Conservation (phyloP, 2,113 vertebrate genomes). For the Oryzias javanicus region DNA sequence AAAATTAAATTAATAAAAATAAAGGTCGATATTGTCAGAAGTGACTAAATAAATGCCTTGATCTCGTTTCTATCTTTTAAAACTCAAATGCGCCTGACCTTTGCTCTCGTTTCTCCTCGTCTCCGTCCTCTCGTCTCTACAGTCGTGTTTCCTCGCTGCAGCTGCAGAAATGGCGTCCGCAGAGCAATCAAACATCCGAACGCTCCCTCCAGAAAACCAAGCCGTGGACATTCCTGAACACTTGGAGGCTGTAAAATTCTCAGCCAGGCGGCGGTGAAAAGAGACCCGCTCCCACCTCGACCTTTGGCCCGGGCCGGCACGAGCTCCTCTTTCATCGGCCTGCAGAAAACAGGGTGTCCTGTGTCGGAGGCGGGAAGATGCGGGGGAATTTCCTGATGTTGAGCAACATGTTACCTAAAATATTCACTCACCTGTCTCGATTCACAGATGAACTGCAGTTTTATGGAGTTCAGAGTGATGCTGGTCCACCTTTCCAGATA, state of each 20-base stretch:
- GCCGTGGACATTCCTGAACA: conserved; percentile 53
- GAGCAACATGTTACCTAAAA: not conserved
- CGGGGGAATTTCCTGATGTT: conserved; percentile 1
- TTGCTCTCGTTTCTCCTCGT: conserved; percentile 64
- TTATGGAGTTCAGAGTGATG: too few relatives aligned
- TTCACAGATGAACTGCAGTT: too few relatives aligned
- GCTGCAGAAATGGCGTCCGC: conserved; percentile 58
- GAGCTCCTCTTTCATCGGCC: conserved; percentile 44
- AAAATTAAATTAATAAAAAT: too few relatives aligned
- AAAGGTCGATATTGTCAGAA: too few relatives aligned
- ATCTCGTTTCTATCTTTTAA: too few relatives aligned
- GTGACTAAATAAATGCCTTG: too few relatives aligned
- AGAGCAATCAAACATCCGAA: conserved; percentile 66
- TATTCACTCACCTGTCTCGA: too few relatives aligned
- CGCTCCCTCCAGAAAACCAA: conserved; percentile 54
- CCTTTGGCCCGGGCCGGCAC: conserved; percentile 24
- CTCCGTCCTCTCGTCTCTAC: conserved; percentile 35
- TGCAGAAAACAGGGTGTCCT: conserved; percentile 38
- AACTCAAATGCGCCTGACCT: conserved; percentile 11
- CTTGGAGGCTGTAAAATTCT: conserved; percentile 49
- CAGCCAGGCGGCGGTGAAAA: conserved; percentile 52
- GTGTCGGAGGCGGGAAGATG: conserved; percentile 28
- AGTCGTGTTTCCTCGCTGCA: conserved; percentile 79
- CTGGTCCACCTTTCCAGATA: too few relatives aligned
- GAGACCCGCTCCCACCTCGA: conserved; percentile 23